phyloP scores from a whole-genome alignment of 64 coral and sea anemone genomes.

The Montipora cactus region DNA sequence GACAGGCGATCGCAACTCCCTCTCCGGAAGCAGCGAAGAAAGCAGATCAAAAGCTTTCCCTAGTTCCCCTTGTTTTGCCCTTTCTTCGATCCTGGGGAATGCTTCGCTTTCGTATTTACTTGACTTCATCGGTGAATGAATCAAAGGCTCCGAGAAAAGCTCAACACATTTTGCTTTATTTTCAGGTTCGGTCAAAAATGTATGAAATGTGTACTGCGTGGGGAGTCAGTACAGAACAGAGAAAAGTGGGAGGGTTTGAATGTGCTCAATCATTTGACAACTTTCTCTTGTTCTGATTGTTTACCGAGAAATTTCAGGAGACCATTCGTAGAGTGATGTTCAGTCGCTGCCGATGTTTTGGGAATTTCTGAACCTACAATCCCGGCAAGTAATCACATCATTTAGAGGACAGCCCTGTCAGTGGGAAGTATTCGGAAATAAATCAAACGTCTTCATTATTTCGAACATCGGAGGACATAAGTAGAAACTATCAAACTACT shows the following conservation, averaged over 20 bases:
- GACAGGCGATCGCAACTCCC: neutral
- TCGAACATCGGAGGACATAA: neutral
- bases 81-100: neutral
- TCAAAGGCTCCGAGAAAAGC: neutral
- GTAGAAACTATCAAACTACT: neutral
- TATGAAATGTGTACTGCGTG: no score
- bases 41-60: neutral
- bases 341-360: neutral
- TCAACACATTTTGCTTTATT: conserved; percentile 12
- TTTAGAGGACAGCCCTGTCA: neutral
- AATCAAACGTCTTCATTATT: neutral
- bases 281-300: neutral
- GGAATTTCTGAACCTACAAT: neutral
- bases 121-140: neutral
- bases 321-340: neutral
- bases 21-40: neutral
- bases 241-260: neutral
- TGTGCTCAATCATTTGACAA: neutral
- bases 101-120: conserved; percentile 2
- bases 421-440: neutral
- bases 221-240: neutral
- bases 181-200: neutral
- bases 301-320: conserved; percentile 3
- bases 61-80: neutral
- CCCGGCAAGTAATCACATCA: neutral